Percentiles rank a stretch among this genome's conserved stretches.
These are phyloP conservation scores for Drosophila fungiperda DNA, from an alignment of 2,888 invertebrate genomes.

Conservation along the genomic window DNA sequence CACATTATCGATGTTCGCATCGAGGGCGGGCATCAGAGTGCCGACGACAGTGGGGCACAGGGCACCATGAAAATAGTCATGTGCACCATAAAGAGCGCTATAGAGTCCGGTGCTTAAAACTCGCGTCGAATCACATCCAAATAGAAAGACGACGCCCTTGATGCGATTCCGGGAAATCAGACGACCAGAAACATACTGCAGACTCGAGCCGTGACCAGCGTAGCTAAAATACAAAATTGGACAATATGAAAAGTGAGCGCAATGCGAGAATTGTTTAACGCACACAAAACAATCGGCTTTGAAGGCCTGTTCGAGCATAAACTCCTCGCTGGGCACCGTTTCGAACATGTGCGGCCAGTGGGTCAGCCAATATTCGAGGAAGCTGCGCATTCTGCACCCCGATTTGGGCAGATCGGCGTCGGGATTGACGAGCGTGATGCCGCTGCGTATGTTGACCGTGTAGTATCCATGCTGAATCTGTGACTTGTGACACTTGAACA, in stretches of 20 bases:
- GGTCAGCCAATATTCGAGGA: conserved; percentile 86
- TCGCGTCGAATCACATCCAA: conserved; percentile 88
- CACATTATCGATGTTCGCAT: conserved; percentile 86
- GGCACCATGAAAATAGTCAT: conserved; percentile 85
- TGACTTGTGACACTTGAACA: conserved; percentile 74
- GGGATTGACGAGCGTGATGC: conserved; percentile 83
- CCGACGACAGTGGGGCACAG: conserved; percentile 86
- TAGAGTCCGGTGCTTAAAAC: conserved; percentile 85
- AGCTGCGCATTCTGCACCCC: conserved; percentile 85
- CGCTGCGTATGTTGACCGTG: conserved; percentile 67
- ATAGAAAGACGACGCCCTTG: conserved; percentile 87
- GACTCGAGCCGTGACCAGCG: conserved; percentile 89
- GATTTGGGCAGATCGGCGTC: conserved; percentile 85
- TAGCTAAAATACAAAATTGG: conserved; percentile 85
- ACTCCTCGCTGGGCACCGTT: conserved; percentile 86
- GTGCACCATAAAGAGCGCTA: conserved; percentile 85
- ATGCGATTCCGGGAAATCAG: conserved; percentile 86
- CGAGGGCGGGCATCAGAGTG: conserved; percentile 86
- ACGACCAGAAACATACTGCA: conserved; percentile 87
- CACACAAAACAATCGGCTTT: conserved; percentile 88
- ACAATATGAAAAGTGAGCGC: neutral
- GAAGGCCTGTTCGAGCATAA: conserved; percentile 86
- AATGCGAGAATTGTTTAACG: conserved; percentile 59
- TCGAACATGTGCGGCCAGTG: conserved; percentile 85
- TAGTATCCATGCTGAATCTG: conserved; percentile 81